A percentile compares a stretch with the other conserved stretches of the same genome.
Evolutionary conservation across 2,888 invertebrate species (phyloP).

Genomic region (Drosophila mulleri): DNA sequence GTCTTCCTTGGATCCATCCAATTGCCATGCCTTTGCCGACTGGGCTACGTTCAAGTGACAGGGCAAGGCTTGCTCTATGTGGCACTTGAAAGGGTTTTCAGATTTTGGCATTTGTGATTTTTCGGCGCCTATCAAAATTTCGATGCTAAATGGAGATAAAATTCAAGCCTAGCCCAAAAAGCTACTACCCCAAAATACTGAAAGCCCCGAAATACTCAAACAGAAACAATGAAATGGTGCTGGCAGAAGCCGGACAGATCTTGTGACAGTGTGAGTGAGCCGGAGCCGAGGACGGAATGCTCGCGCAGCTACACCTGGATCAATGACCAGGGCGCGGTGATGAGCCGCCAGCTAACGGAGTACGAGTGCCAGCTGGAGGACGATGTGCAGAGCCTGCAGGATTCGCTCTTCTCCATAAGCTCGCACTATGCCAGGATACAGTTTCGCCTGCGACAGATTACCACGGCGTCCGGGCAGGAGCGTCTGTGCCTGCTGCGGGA

Average conservation of each 20-base stretch:
- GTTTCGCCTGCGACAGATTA: constrained; percentile 77
- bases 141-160: constrained; percentile 24
- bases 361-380: constrained; percentile 75
- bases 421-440: constrained; percentile 81
- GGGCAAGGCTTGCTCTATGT: constrained; percentile 1
- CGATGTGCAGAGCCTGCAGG: constrained; percentile 71
- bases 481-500: constrained; percentile 64
- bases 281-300: neutral
- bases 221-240: neutral
- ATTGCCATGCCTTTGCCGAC: too few relatives aligned
- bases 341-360: constrained; percentile 46
- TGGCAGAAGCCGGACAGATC: too few relatives aligned
- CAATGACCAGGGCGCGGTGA: constrained; percentile 31
- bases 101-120: constrained; percentile 15
- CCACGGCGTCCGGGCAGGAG: constrained; percentile 60
- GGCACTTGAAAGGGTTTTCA: neutral
- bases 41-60: too few relatives aligned
- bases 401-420: constrained; percentile 70
- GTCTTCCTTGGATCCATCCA: too few relatives aligned
- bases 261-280: rapidly evolving
- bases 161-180: constrained; percentile 21
- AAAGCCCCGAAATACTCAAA: constrained; percentile 4
- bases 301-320: constrained; percentile 53
- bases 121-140: constrained; percentile 49
- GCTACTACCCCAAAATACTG: constrained; percentile 12